Base-by-base conservation (phyloP, 2,113 vertebrate genomes). In the Vulpes ferrilata region DNA sequence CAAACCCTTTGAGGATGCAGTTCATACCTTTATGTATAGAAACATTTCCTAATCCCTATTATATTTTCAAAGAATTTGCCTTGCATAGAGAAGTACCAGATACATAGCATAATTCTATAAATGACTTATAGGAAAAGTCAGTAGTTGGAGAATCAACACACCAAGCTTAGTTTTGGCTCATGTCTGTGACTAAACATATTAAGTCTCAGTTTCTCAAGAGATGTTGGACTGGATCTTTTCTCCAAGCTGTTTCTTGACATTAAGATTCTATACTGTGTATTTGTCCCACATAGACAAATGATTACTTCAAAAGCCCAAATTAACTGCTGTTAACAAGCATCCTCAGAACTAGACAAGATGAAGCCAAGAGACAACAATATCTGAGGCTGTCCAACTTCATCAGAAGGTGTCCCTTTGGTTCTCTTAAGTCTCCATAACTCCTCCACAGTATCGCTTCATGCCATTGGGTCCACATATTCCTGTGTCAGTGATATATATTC, bases 231-330 rank as follows among this genome's bases (percentile, higher is more conserved):
- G 4, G 3, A 79, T 69, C 7, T 60, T 93, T 95, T 62, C 57
- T 90, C 19, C 64, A 71, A 35, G 8, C 7, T 38, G 57, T 25
- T 71, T 96, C 20, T 88, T 19, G 19, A 57, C 27, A 10, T 89
- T 95, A 86, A 78, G 51, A 74, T 81, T 74, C 48, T 59, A 51
- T 43, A n/a, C 7, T 80, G 1, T 94, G 16, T 35, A 17, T 69
- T 90, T 88, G 2, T 80, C 8, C 4, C n/a, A 23, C 2, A 11
- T 38, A 83, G 15, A 71, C 20, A 92, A 30, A 94, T 48, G 20
- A 67, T 94, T 94, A 32, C 55, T 96, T 96, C 48, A 90, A 76
- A 80, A 80, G 69, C 15, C n/a, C 67, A 11, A 82, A 62, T 88
- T 95, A 55, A 67, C 7, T 53, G 16, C 23, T 53, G 5, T 93